A percentile compares a stretch with the other conserved stretches of the same genome.
Conservation (phyloP, 2,113 vertebrate species). For the Grammomys dolichurus region DNA sequence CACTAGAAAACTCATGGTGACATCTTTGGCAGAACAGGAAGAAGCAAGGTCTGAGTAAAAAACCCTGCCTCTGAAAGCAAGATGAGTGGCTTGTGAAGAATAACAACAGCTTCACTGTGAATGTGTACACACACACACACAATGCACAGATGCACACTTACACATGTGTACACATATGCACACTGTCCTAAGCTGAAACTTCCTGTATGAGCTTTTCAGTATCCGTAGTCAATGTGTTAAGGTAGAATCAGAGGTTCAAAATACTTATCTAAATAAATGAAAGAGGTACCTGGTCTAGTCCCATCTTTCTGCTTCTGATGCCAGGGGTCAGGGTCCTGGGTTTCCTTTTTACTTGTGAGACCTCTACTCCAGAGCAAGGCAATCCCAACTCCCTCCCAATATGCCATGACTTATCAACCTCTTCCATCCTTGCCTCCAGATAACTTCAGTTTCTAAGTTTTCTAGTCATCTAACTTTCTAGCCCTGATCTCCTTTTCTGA, state of each 20-base stretch:
- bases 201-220: neutral
- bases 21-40: neutral
- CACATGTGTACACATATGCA: neutral
- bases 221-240: neutral
- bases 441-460: neutral
- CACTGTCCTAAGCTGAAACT: neutral
- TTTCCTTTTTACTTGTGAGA: neutral
- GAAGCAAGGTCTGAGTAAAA: neutral
- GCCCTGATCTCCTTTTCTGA: conserved; percentile 31
- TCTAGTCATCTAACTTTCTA: neutral
- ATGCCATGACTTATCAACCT: neutral
- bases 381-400: neutral
- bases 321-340: neutral
- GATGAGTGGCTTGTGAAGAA: neutral
- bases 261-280: neutral
- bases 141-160: neutral
- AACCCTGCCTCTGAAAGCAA: neutral
- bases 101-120: neutral
- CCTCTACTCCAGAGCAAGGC: neutral
- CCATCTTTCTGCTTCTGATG: neutral
- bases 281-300: neutral
- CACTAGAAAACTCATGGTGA: conserved; percentile 63
- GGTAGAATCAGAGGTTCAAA: neutral
- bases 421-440: neutral
- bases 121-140: neutral